These are phyloP conservation scores for Forbesichthys agassizii DNA, from an alignment of 2,113 vertebrate species.

Conservation along the genomic window DNA sequence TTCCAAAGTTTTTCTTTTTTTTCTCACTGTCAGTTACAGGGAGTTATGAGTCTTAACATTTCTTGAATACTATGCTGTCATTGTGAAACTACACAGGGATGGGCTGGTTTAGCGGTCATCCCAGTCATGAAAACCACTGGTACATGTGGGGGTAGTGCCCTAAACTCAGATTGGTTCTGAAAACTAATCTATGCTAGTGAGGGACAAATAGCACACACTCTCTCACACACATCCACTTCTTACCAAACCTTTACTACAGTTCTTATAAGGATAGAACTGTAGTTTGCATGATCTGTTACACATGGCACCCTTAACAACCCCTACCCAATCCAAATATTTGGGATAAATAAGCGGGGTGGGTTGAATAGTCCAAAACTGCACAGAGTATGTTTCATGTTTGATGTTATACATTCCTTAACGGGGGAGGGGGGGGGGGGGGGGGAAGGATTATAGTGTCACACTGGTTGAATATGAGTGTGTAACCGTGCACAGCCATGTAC, in stretches of 20 bases:
- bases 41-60: too few species aligned
- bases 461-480: not conserved
- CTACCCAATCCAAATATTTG: not conserved
- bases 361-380: not conserved
- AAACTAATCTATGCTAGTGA: not conserved
- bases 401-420: not conserved
- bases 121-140: not conserved
- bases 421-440: too few species aligned
- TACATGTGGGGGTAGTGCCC: not conserved
- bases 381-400: not conserved
- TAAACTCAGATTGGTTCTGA: not conserved
- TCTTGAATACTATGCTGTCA: not conserved
- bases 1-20: too few species aligned
- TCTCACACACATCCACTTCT: not conserved
- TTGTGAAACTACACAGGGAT: not conserved
- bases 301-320: not conserved
- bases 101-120: too few species aligned
- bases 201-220: not conserved
- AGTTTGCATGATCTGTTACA: not conserved
- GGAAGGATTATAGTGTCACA: not conserved
- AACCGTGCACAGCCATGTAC: not conserved
- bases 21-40: too few species aligned
- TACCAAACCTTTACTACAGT: not conserved
- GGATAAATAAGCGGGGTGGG: not conserved
- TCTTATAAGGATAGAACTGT: slow-evolving; percentile 3